These are phyloP conservation scores for Argyresthia albistria DNA, from an alignment of 2,888 invertebrate genomes.

Conservation along the genomic window DNA sequence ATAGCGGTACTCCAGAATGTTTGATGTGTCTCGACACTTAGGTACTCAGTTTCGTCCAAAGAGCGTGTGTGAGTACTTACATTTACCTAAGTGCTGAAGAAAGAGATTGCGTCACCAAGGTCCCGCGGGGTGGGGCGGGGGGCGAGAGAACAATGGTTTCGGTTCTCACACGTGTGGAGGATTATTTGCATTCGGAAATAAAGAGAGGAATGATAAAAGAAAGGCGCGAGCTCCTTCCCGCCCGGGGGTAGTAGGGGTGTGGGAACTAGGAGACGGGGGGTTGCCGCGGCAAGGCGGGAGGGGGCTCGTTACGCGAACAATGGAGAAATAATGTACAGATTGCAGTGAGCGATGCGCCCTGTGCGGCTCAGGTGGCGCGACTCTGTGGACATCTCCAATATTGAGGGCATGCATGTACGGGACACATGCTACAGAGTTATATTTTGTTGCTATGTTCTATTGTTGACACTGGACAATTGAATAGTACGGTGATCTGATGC, in stretches of 20 bases:
- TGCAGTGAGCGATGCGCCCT: slow-evolving; percentile 73
- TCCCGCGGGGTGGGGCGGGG: slow-evolving; percentile 57
- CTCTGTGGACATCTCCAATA: slow-evolving; percentile 11
- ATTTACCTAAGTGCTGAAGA: slow-evolving; percentile 64
- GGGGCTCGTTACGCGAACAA: slow-evolving; percentile 72
- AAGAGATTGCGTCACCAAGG: slow-evolving; percentile 71
- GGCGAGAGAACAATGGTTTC: slow-evolving; percentile 72
- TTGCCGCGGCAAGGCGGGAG: slow-evolving; percentile 33
- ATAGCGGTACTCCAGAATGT: neutral
- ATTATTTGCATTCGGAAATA: slow-evolving; percentile 75
- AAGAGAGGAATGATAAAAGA: slow-evolving; percentile 73
- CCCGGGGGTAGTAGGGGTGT: slow-evolving; percentile 69
- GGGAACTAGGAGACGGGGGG: slow-evolving; percentile 30
- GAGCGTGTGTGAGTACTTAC: slow-evolving; percentile 35
- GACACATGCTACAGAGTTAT: too few species aligned
- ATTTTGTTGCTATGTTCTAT: too few species aligned
- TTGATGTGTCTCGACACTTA: slow-evolving; percentile 2
- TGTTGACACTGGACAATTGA: too few species aligned
- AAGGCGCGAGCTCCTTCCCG: slow-evolving; percentile 71
- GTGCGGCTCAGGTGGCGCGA: slow-evolving; percentile 66
- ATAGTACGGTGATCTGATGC: too few species aligned
- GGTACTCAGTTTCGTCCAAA: slow-evolving; percentile 13
- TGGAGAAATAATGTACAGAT: slow-evolving; percentile 74
- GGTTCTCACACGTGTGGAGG: slow-evolving; percentile 75
- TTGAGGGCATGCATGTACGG: neutral